A percentile compares a stretch with the other conserved stretches of the same genome.
Evolutionary conservation across 2,797 vertebrate genomes (phyloP).

Genomic region (Miichthys miiuy): DNA sequence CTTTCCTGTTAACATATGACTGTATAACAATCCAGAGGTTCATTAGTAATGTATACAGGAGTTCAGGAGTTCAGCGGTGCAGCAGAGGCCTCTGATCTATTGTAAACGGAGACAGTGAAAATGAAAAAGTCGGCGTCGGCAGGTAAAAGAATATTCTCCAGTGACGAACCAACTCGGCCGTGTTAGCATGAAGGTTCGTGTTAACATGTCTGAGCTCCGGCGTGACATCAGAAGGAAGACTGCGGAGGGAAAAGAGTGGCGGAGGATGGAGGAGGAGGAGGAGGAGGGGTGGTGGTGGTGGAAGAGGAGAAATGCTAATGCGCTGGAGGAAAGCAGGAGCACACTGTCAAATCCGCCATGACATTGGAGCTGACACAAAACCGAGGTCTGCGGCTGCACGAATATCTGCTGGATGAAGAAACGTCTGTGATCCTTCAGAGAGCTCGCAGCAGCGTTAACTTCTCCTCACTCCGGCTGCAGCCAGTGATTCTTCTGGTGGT

Average conservation of each 20-base stretch:
- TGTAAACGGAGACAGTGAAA: constrained; percentile 69
- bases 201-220: constrained; percentile 72
- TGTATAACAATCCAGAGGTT: constrained; percentile 70
- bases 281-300: constrained; percentile 15
- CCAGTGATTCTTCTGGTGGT: too few species aligned
- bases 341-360: constrained; percentile 70
- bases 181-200: constrained; percentile 67
- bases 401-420: constrained; percentile 58
- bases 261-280: constrained; percentile 49
- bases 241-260: constrained; percentile 42
- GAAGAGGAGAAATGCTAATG: constrained; percentile 68
- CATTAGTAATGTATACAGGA: constrained; percentile 74
- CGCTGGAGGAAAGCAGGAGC: constrained; percentile 60
- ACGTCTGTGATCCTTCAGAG: constrained; percentile 44
- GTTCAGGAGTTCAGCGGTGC: constrained; percentile 71
- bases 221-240: constrained; percentile 71
- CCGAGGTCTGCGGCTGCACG: constrained; percentile 57
- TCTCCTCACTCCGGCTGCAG: constrained; percentile 17
- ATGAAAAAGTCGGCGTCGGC: constrained; percentile 59
- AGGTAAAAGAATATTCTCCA: constrained; percentile 71
- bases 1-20: constrained; percentile 69
- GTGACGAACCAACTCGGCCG: constrained; percentile 50
- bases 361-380: constrained; percentile 71
- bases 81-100: constrained; percentile 66
- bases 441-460: constrained; percentile 13